Percentiles rank a stretch among this genome's conserved stretches.
Conservation (phyloP, 2,888 invertebrate genomes). For the Chaitophorus viminalis region DNA sequence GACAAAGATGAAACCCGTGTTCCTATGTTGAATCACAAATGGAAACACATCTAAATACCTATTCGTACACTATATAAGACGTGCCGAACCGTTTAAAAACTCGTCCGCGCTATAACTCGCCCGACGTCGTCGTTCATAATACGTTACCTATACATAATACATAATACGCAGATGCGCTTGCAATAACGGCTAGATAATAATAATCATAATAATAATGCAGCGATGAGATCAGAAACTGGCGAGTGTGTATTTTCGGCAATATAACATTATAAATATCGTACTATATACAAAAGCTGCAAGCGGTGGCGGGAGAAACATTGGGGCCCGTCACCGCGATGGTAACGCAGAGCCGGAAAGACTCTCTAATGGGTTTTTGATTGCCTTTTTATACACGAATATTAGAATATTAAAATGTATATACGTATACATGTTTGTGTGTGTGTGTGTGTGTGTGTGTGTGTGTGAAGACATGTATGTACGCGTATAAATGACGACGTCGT, state of each 20-base stretch:
- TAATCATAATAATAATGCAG: constrained; percentile 1
- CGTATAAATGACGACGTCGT: neutral
- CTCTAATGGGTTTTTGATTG: constrained; percentile 61
- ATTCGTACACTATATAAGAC: too few species aligned
- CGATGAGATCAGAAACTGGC: neutral
- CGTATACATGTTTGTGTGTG: neutral
- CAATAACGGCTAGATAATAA: neutral
- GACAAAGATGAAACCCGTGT: too few species aligned
- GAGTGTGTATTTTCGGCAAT: neutral
- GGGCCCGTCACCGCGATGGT: neutral
- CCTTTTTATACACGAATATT: constrained; percentile 55
- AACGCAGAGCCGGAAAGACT: constrained; percentile 39
- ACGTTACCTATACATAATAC: too few species aligned
- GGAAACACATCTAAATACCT: too few species aligned
- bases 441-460: neutral
- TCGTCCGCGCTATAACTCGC: too few species aligned
- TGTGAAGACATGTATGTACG: neutral
- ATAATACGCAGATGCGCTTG: too few species aligned
- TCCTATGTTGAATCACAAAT: too few species aligned
- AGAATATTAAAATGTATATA: constrained; percentile 26
- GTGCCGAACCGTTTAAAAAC: too few species aligned
- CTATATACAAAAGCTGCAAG: neutral
- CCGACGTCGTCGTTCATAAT: too few species aligned
- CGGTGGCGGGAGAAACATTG: neutral
- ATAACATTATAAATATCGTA: constrained; percentile 8